Evolutionary conservation across 92 coral and sea anemone species (phyloP), one percentile per base, ranked within the genome.

Genomic region (Actinernus sp.): DNA sequence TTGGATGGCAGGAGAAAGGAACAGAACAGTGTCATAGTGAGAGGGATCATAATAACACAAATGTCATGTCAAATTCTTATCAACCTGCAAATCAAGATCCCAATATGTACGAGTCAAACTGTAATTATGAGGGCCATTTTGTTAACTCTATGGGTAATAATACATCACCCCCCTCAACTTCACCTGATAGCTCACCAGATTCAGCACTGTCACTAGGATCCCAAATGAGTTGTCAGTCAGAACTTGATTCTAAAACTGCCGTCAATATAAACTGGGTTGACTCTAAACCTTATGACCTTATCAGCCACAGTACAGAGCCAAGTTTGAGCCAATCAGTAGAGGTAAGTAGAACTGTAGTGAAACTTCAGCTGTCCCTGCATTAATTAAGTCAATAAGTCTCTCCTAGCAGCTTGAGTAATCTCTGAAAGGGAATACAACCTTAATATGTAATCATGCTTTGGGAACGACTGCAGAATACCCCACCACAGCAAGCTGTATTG

Each of bases 161-260:
- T 18, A 45, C 52, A 7, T 45, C 52, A 6, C 79, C 87, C 32
- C 87, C 88, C 21, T 9, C 52, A 7, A 9, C 52, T 8, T 84
- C 87, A 26, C 87, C 88, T 4, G 82, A 84, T 17, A 84, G 87
- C 39, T 76, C 84, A 30, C 66, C 53, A 8, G 91, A 84, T 32
- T 84, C 91, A 25, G 75, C 70, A 49, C 33, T 84, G 74, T 84
- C 91, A 5, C n/a, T 76, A 71, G 81, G 74, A 19, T 84, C 91
- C 2, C 75, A 58, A 43, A 81, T 70, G 21, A 63, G 87, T 66
- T 62, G 56, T 2, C 23, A 43, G 7, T 55, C 70, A 58, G 89
- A 45, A 6, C 10, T 6, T 8, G 22, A 18, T 45, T 18, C 4
- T 18, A 45, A 45, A 18, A 5, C 10, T 6, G 11, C 52, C 21